These are phyloP conservation scores for Rhopilema esculentum DNA, from an alignment of 30 jellyfish, hydroid and myxozoan species.

Conservation along the genomic window DNA sequence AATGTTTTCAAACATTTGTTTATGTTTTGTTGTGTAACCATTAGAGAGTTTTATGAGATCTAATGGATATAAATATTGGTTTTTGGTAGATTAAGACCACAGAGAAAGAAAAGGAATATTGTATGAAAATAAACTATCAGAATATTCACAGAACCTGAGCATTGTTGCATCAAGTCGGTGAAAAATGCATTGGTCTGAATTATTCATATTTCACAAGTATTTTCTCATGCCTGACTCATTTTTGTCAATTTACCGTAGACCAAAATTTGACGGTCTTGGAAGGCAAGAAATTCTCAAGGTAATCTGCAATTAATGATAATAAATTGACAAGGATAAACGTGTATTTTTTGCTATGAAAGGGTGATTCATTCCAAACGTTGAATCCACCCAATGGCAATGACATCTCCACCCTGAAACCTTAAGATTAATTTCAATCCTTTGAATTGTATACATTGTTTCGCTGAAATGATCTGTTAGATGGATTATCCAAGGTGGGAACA, in stretches of 20 bases:
- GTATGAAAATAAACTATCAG: not conserved
- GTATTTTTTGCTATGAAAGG: not conserved
- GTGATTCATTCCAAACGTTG: not conserved
- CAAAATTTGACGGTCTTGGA: conserved; percentile 87
- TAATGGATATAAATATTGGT: not conserved
- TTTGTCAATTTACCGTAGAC: conserved; percentile 38
- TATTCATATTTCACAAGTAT: too few relatives aligned
- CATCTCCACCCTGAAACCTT: not conserved
- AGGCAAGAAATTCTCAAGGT: conserved; percentile 82
- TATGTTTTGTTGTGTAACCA: not conserved
- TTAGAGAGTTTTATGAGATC: not conserved
- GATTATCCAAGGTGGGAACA: not conserved
- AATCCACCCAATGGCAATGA: not conserved
- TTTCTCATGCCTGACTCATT: not conserved
- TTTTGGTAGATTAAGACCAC: not conserved
- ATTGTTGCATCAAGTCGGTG: not conserved
- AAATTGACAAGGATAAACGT: not conserved
- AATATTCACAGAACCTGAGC: not conserved
- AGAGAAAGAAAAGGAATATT: not conserved
- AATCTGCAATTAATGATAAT: not conserved
- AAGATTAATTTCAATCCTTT: not conserved
- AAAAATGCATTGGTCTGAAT: too few relatives aligned
- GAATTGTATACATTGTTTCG: not conserved
- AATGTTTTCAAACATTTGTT: too few relatives aligned
- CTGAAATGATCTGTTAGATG: not conserved